Percentiles rank a stretch among this genome's conserved stretches.
Conservation (phyloP, 2,113 vertebrate species). For the Tragelaphus buxtoni region DNA sequence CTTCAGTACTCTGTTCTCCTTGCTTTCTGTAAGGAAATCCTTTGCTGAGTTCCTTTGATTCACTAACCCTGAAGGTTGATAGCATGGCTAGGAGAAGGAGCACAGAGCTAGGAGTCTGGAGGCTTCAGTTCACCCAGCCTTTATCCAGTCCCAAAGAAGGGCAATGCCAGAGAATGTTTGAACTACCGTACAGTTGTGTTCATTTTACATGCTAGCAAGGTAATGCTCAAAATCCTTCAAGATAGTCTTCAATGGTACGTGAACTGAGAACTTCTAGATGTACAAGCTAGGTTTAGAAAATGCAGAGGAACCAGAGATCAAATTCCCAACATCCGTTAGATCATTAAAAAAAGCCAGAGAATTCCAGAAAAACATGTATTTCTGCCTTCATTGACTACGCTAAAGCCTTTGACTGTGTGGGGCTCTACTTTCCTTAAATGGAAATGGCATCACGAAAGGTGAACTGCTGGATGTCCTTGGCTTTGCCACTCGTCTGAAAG, state of each 20-base stretch:
- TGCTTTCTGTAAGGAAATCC: background rate
- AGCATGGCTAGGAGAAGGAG: background rate
- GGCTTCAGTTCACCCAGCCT: background rate
- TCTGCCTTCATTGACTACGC: background rate
- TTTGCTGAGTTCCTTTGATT: background rate
- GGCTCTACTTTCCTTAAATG: background rate
- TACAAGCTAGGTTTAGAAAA: background rate
- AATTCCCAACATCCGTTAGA: background rate
- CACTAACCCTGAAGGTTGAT: background rate
- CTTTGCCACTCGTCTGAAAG: background rate
- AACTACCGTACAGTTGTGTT: fast-evolving
- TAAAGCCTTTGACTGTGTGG: background rate
- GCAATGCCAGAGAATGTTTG: background rate
- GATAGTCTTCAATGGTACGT: fast-evolving
- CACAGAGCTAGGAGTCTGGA: background rate
- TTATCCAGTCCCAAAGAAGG: background rate
- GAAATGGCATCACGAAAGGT: too few species aligned
- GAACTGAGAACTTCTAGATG: background rate
- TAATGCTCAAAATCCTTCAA: background rate
- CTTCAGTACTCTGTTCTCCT: background rate
- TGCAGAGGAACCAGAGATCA: background rate
- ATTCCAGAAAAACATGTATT: background rate
- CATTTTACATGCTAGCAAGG: background rate
- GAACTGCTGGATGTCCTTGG: background rate
- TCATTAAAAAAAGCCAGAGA: background rate